Conservation (phyloP, 2,113 vertebrate species). For the Zosterops borbonicus region DNA sequence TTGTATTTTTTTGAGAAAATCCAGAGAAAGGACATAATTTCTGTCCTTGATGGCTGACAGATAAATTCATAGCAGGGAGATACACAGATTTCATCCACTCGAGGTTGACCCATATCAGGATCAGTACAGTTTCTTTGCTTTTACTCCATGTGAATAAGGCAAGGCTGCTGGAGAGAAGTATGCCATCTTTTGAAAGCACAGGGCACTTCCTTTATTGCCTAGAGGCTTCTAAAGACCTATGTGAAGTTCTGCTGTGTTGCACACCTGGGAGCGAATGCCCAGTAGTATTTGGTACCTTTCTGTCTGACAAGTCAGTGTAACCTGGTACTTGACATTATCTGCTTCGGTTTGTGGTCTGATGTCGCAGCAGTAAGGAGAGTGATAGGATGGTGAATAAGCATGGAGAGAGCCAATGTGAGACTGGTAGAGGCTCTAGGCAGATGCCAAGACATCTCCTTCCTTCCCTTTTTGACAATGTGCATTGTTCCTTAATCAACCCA, state of each 20-base stretch:
- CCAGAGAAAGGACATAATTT: neutral
- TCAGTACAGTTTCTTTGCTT: neutral
- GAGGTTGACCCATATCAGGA: neutral
- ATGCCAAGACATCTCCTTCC: neutral
- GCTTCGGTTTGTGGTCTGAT: neutral
- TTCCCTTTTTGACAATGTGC: neutral
- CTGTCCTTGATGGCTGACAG: neutral
- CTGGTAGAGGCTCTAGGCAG: neutral
- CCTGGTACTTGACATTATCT: neutral
- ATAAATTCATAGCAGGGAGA: neutral
- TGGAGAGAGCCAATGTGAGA: neutral
- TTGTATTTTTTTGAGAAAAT: conserved; percentile 11
- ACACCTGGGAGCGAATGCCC: neutral
- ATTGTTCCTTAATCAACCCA: neutral
- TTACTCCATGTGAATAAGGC: neutral
- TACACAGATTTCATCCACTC: neutral
- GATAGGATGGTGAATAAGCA: neutral
- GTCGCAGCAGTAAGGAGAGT: neutral
- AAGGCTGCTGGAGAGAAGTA: neutral
- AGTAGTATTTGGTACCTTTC: neutral
- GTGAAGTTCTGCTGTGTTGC: neutral
- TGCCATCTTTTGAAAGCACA: neutral
- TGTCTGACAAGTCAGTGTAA: neutral
- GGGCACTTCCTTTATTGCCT: neutral
- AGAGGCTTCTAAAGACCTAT: neutral